Percentiles rank a stretch among this genome's conserved stretches.
Evolutionary conservation across 1,140 invertebrate genomes (phyloP).

Genomic region (Sminthurides bifidus): DNA sequence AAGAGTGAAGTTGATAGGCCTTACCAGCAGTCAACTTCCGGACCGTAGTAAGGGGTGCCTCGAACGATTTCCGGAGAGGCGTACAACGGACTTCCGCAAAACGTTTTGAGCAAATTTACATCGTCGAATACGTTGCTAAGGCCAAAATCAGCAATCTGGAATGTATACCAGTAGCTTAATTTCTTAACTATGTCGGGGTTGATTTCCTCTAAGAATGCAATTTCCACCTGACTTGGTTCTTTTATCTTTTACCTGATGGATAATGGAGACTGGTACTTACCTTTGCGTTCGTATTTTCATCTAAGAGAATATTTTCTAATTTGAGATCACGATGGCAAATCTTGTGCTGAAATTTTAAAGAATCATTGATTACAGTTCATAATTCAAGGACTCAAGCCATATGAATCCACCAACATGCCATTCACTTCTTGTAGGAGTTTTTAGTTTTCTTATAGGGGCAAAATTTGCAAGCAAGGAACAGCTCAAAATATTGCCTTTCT

Average conservation of each 20-base stretch:
- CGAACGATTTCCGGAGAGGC: slow-evolving; percentile 98
- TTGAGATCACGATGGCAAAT: slow-evolving; percentile 97
- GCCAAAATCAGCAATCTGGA: slow-evolving; percentile 94
- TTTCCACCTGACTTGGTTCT: too few species aligned
- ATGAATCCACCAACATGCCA: too few species aligned
- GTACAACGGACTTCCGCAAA: slow-evolving; percentile 95
- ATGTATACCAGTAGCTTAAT: too few species aligned
- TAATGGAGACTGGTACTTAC: too few species aligned
- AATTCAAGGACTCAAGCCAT: too few species aligned
- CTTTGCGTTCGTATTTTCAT: slow-evolving; percentile 90
- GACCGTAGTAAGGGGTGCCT: slow-evolving; percentile 93
- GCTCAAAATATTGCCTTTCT: neutral
- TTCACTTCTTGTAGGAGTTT: neutral
- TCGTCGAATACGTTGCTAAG: slow-evolving; percentile 95
- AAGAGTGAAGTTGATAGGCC: too few species aligned
- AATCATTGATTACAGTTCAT: too few species aligned
- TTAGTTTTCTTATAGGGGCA: too few species aligned
- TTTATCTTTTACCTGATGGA: too few species aligned
- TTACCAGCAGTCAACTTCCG: slow-evolving; percentile 53
- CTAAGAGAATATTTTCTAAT: slow-evolving; percentile 94
- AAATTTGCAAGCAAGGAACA: too few species aligned
- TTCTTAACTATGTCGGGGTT: too few species aligned
- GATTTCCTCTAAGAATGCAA: too few species aligned
- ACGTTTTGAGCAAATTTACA: slow-evolving; percentile 75
- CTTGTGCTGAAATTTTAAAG: slow-evolving; percentile 51